Percentiles rank a stretch among this genome's conserved stretches.
Conservation (phyloP, 2,113 vertebrate genomes). For the Piprites chloris region DNA sequence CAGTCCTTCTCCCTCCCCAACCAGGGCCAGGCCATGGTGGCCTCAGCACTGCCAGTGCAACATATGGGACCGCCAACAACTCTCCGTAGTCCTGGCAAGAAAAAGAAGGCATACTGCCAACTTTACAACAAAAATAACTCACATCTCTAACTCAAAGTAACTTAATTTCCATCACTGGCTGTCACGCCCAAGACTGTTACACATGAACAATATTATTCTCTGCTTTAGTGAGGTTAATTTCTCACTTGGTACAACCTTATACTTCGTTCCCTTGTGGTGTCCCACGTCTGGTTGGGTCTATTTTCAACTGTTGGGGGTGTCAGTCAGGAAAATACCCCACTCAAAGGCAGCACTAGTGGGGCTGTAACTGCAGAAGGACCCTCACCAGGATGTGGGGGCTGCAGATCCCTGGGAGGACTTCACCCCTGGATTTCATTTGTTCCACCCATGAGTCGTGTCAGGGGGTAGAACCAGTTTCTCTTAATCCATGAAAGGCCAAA, state of each 20-base stretch:
- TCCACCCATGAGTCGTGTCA: fast-evolving
- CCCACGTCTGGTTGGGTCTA: fast-evolving
- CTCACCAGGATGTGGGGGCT: background rate
- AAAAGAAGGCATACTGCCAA: background rate
- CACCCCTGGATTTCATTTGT: background rate
- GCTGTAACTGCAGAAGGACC: background rate
- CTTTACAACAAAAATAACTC: background rate
- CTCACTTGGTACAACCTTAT: background rate
- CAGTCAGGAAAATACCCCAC: background rate
- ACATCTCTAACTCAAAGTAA: background rate
- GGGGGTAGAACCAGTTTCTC: background rate
- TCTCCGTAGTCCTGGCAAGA: fast-evolving
- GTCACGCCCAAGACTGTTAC: background rate
- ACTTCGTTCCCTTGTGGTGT: background rate
- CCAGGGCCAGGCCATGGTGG: fast-evolving
- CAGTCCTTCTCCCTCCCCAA: background rate
- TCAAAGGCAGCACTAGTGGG: background rate
- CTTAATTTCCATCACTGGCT: background rate
- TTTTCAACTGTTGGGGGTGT: background rate
- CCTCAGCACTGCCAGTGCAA: background rate
- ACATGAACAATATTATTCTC: background rate
- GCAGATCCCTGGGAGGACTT: background rate
- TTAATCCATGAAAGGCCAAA: background rate
- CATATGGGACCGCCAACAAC: background rate
- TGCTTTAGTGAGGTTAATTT: background rate